A percentile compares a stretch with the other conserved stretches of the same genome.
Conservation (phyloP, 2,113 vertebrate genomes). For the Aviceda subcristata region DNA sequence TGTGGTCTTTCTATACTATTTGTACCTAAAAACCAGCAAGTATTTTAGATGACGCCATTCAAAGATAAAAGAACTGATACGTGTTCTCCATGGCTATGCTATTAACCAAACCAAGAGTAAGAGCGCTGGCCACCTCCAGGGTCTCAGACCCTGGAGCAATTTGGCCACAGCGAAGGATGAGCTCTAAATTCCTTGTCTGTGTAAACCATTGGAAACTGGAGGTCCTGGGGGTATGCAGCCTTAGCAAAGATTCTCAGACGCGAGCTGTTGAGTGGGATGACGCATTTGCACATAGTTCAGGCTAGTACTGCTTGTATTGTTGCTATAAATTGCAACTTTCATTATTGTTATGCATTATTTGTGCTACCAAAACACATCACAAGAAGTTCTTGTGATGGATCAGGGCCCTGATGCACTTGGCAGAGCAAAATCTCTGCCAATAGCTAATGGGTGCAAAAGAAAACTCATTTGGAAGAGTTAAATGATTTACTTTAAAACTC, state of each 20-base stretch:
- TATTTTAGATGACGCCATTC: not conserved
- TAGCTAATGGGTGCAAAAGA: not conserved
- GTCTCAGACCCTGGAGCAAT: not conserved
- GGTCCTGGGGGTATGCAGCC: not conserved
- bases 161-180: not conserved
- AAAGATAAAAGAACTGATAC: not conserved
- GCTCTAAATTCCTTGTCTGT: not conserved
- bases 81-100: not conserved
- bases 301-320: not conserved
- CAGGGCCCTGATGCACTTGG: not conserved
- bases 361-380: not conserved
- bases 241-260: not conserved
- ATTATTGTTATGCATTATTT: not conserved
- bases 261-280: not conserved
- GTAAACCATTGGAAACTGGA: not conserved
- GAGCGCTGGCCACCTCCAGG: not conserved
- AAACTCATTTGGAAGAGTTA: constrained; percentile 63
- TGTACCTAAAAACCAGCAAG: not conserved
- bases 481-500: constrained; percentile 60
- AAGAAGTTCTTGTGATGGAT: not conserved
- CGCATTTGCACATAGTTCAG: not conserved
- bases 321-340: not conserved
- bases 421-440: not conserved
- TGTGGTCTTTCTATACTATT: not conserved
- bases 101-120: not conserved